Evolutionary conservation across 1,140 invertebrate species (phyloP).

Genomic region (Diorhabda elongata): DNA sequence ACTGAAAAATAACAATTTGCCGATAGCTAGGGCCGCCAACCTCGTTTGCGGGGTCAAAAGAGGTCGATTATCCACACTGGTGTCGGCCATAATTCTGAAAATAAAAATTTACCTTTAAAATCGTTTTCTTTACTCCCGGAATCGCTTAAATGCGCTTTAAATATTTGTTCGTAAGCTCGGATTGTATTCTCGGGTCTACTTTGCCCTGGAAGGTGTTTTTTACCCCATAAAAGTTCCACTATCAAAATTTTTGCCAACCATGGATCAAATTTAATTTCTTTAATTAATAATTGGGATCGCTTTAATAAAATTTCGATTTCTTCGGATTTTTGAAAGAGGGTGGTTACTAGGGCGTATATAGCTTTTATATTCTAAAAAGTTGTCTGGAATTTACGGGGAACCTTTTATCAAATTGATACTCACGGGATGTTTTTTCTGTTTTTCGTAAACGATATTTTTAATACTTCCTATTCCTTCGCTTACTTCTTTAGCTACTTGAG

Average conservation of each 20-base stretch:
- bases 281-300: conserved; percentile 58
- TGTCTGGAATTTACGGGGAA: conserved; percentile 10
- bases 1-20: conserved; percentile 70
- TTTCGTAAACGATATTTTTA: conserved; percentile 65
- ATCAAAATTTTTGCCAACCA: conserved; percentile 71
- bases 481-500: conserved; percentile 63
- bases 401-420: conserved; percentile 48
- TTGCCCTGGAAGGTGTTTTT: conserved; percentile 60
- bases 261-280: conserved; percentile 64
- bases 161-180: conserved; percentile 58
- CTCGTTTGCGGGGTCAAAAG: conserved; percentile 49
- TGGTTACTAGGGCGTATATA: conserved; percentile 67
- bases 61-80: conserved; percentile 35
- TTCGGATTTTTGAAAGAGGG: conserved; percentile 63
- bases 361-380: conserved; percentile 64
- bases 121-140: conserved; percentile 18
- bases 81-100: conserved; percentile 34
- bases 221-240: conserved; percentile 78
- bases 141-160: conserved; percentile 47
- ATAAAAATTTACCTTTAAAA: conserved; percentile 43
- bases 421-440: conserved; percentile 53
- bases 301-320: conserved; percentile 63
- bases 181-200: conserved; percentile 68
- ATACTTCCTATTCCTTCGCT: conserved; percentile 64
- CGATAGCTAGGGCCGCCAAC: conserved; percentile 53